Base-by-base conservation (phyloP, 1,140 invertebrate genomes). In the Hetaerina americana region DNA sequence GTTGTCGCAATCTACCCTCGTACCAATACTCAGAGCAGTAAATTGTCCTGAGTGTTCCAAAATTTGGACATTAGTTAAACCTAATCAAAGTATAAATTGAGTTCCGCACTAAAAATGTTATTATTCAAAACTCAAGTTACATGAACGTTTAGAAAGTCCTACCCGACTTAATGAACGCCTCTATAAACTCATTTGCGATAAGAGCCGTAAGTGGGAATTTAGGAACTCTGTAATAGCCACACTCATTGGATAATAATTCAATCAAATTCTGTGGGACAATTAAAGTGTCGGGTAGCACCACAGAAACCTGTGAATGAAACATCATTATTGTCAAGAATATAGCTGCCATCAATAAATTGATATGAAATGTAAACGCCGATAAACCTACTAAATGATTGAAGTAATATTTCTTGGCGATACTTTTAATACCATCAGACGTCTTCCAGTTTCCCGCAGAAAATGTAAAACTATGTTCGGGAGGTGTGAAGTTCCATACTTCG, bases 311-410 rank as follows among this genome's bases (percentile, higher is more conserved):
- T 72, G 74, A 78, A 79, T 40, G 27, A 26, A 71, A 71, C 8
- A 0, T 29, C 75, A 76, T 74, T 73, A 78, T 78, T 26, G 74
- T 72, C n/a, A n/a, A n/a, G n/a, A n/a, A n/a, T n/a, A n/a, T 26
- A 79, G 76, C 78, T 78, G 78, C 79, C 72, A 76, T 77, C 78
- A 78, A 80, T 71, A 66, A 72, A 67, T 27, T 15, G 66, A 68
- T 69, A 22, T 66, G 25, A 57, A 26, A 31, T 66, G 70, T 28
- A 26, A n/a, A n/a, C n/a, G n/a, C n/a, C n/a, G n/a, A n/a, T n/a
- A n/a, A n/a, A 75, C 79, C 78, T 80, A 85, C 85, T 76, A 84
- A 80, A 77, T 85, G 83, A 77, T 83, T 85, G 70, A 83, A 85
- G 74, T 82, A 79, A 76, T 85, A 84, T 29, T 74, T 77, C 0